These are phyloP conservation scores for Xenus cinereus DNA, from an alignment of 2,113 vertebrate genomes.

Conservation along the genomic window DNA sequence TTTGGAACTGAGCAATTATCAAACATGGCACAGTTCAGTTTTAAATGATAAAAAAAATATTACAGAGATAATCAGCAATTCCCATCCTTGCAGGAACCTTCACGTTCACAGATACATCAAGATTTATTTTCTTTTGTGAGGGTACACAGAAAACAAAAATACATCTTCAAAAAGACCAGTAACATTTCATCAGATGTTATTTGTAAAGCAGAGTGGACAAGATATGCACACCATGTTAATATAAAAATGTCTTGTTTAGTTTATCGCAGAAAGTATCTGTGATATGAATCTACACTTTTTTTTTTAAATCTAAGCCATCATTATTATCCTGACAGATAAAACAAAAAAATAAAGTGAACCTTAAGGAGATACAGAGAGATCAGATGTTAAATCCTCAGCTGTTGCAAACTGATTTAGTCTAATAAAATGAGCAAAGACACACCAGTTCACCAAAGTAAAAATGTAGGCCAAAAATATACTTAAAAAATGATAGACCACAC, in stretches of 20 bases:
- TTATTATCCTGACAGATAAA: background rate
- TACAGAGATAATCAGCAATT: constrained; percentile 14
- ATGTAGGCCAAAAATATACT: background rate
- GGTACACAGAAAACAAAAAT: constrained; percentile 1
- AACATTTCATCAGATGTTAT: background rate
- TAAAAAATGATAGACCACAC: background rate
- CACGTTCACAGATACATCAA: constrained; percentile 12
- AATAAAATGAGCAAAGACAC: background rate
- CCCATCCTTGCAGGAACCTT: background rate
- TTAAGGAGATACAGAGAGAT: constrained; percentile 17
- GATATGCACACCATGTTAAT: background rate
- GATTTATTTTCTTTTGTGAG: constrained; percentile 21
- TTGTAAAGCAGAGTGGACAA: constrained; percentile 17
- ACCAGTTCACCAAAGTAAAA: background rate
- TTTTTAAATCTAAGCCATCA: background rate
- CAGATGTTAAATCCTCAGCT: background rate
- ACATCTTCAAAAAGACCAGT: background rate
- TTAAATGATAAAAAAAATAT: background rate
- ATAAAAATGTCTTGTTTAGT: background rate
- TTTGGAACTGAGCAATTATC: constrained; percentile 11
- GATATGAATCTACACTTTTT: background rate
- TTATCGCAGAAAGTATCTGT: background rate
- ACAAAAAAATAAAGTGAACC: background rate
- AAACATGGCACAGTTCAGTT: background rate
- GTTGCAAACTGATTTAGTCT: background rate